Conservation (phyloP, 2,888 invertebrate genomes). For the Eupsilia transversa region DNA sequence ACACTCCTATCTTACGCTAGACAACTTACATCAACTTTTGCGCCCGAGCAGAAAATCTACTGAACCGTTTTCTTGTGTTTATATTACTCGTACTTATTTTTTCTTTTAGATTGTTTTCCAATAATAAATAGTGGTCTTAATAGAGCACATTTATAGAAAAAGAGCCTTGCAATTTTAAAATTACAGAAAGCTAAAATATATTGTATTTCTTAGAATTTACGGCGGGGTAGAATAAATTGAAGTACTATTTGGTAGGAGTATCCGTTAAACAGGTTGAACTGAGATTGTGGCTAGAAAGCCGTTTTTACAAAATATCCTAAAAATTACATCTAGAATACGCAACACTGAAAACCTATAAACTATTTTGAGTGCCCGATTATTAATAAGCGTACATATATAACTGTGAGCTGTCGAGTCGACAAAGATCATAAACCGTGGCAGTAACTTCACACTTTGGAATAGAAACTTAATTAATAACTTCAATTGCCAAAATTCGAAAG, state of each 20-base stretch:
- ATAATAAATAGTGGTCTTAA: background rate
- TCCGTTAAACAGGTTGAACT: background rate
- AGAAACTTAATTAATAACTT: background rate
- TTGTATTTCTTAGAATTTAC: background rate
- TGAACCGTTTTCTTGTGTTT: slow-evolving; percentile 40
- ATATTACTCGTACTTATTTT: slow-evolving; percentile 19
- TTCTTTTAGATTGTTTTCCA: background rate
- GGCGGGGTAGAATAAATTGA: background rate
- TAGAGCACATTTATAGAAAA: background rate
- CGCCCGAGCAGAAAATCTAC: background rate
- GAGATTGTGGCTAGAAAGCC: background rate
- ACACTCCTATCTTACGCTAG: background rate
- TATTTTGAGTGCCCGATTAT: background rate
- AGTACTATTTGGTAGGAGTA: background rate
- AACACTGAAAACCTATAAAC: background rate
- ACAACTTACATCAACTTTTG: slow-evolving; percentile 7
- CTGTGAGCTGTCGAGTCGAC: background rate
- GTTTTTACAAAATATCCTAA: background rate
- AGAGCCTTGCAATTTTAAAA: background rate
- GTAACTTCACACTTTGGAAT: slow-evolving; percentile 1
- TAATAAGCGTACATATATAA: slow-evolving; percentile 3
- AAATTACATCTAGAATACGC: background rate
- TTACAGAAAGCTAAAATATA: background rate
- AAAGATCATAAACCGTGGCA: slow-evolving; percentile 18
- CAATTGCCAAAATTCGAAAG: background rate